phyloP scores from a whole-genome alignment of 2,113 vertebrate species.

The Tragelaphus scriptus region DNA sequence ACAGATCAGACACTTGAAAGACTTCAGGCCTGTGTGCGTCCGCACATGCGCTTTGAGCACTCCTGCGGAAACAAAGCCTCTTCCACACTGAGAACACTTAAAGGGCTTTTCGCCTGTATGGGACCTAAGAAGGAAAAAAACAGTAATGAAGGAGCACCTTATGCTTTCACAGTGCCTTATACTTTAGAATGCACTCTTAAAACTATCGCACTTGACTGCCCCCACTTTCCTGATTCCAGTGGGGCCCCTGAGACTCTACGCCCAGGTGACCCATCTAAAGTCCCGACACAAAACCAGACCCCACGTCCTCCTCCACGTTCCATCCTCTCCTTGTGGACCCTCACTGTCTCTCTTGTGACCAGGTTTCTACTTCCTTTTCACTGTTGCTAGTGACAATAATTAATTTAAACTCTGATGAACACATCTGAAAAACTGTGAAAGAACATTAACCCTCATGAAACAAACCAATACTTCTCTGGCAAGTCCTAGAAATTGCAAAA shows the following conservation, averaged over 20 bases:
- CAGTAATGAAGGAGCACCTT: neutral
- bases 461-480: neutral
- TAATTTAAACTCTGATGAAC: neutral
- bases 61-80: conserved; percentile 96
- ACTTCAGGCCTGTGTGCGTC: conserved; percentile 96
- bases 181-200: accelerated
- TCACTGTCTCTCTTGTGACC: neutral
- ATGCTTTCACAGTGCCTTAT: neutral
- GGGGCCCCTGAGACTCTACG: neutral
- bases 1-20: conserved; percentile 94
- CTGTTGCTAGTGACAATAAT: neutral
- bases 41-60: conserved; percentile 97
- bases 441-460: neutral
- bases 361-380: neutral
- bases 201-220: neutral
- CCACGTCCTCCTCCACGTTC: accelerated
- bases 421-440: neutral
- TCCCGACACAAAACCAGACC: neutral
- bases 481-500: neutral
- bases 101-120: conserved; percentile 98
- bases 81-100: conserved; percentile 96
- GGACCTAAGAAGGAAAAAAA: conserved; percentile 80
- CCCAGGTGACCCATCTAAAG: neutral
- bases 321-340: accelerated
- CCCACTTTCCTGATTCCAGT: neutral